Percentiles rank a stretch among this genome's conserved stretches.
These are phyloP conservation scores for Hydrozoanthus tunicans DNA, from an alignment of 64 coral and sea anemone genomes.

Conservation along the genomic window DNA sequence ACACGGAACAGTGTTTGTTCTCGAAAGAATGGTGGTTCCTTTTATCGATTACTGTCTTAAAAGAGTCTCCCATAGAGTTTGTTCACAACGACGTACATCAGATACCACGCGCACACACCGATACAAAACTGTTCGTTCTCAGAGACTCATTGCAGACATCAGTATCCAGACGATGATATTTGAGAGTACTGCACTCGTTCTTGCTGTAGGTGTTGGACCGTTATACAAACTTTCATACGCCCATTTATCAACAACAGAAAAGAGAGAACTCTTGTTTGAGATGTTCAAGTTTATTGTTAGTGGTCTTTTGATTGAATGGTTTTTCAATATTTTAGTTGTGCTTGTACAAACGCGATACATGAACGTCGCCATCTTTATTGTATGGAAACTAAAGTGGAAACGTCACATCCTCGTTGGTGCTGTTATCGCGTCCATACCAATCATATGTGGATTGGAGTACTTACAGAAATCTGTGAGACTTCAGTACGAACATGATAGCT, in stretches of 20 bases:
- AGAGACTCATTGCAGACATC: constrained; percentile 31
- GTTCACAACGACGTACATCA: neutral
- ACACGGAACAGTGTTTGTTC: constrained; percentile 7
- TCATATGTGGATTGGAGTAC: too few relatives aligned
- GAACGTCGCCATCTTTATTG: constrained; percentile 35
- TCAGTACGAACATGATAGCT: neutral
- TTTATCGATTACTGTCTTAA: neutral
- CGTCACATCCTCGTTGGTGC: neutral
- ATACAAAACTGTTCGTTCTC: constrained; percentile 28
- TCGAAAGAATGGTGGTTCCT: neutral
- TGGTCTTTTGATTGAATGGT: constrained; percentile 36
- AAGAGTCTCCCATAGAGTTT: neutral
- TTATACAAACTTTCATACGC: constrained; percentile 48
- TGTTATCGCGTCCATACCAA: neutral
- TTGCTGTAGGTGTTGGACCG: neutral
- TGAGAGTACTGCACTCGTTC: neutral
- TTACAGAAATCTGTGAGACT: too few relatives aligned
- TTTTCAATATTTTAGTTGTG: constrained; percentile 35
- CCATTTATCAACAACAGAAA: neutral
- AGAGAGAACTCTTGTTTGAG: neutral
- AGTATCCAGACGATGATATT: constrained; percentile 24
- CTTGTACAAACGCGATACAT: constrained; percentile 41
- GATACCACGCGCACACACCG: neutral
- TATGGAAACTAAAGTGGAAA: constrained; percentile 43
- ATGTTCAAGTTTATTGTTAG: neutral